These are phyloP conservation scores for Eucriotettix oculatus DNA, from an alignment of 2,888 invertebrate species.

Conservation along the genomic window DNA sequence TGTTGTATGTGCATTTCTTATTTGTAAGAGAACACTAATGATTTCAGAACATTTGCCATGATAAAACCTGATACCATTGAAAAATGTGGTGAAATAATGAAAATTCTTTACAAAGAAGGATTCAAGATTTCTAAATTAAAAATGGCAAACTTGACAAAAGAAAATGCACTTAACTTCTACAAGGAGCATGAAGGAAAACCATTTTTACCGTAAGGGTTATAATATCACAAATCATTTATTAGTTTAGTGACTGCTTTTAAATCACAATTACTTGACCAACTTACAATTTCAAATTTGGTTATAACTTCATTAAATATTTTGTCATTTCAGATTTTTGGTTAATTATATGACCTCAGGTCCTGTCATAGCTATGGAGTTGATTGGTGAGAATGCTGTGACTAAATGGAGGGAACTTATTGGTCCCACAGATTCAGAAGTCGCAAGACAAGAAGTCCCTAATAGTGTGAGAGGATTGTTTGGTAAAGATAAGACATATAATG, in stretches of 20 bases:
- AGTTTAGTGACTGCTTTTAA: no score
- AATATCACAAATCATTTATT: not conserved
- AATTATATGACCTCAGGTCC: slow-evolving; percentile 49
- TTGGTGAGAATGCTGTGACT: slow-evolving; percentile 49
- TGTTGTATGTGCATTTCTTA: not conserved
- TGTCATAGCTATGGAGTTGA: slow-evolving; percentile 52
- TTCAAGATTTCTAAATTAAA: slow-evolving; percentile 49
- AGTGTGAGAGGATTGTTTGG: slow-evolving; percentile 52
- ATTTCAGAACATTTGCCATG: slow-evolving; percentile 51
- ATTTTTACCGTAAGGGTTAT: slow-evolving; percentile 39
- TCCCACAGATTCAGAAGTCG: slow-evolving; percentile 40
- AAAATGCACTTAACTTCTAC: slow-evolving; percentile 48
- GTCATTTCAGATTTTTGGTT: slow-evolving; percentile 33
- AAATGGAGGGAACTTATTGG: slow-evolving; percentile 43
- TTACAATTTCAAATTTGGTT: no score
- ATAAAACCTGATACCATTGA: slow-evolving; percentile 56
- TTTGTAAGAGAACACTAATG: slow-evolving; percentile 16
- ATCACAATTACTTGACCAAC: no score
- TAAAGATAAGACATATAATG: slow-evolving; percentile 45
- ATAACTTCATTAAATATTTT: no score
- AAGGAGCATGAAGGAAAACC: slow-evolving; percentile 36
- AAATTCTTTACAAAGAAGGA: slow-evolving; percentile 41
- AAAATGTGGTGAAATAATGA: slow-evolving; percentile 57
- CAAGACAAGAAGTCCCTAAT: slow-evolving; percentile 33
- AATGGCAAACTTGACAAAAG: slow-evolving; percentile 48